Percentiles rank a stretch among this genome's conserved stretches.
These are phyloP conservation scores for Caenorhabditis latens DNA, from an alignment of 1,140 invertebrate genomes.

Conservation along the genomic window DNA sequence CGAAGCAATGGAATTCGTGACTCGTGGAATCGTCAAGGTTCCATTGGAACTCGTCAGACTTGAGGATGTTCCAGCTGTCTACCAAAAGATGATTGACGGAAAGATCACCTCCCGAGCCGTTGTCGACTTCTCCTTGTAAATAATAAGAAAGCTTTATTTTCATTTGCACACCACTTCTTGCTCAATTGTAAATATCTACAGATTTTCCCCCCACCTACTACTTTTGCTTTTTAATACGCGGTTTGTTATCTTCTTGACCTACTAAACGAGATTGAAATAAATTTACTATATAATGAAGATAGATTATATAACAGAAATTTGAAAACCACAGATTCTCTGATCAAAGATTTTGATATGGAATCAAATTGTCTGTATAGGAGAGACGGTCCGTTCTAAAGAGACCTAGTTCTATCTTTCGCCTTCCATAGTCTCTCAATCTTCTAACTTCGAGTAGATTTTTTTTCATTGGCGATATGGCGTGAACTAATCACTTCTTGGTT, in stretches of 20 bases:
- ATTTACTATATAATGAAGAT: neutral
- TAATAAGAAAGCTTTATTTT: neutral
- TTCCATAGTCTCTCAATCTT: no score
- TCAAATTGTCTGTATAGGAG: neutral
- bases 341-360: no score
- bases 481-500: no score
- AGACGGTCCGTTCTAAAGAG: neutral
- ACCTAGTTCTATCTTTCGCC: no score
- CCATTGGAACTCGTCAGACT: conserved; percentile 65
- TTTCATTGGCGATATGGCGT: no score
- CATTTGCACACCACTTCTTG: neutral
- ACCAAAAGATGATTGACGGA: conserved; percentile 63
- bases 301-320: no score
- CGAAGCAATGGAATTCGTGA: conserved; percentile 65
- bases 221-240: neutral
- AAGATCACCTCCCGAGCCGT: conserved; percentile 60
- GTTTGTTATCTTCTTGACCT: conserved; percentile 7
- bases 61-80: conserved; percentile 62
- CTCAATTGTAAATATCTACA: conserved; percentile 36
- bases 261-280: conserved; percentile 19
- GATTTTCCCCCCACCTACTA: neutral
- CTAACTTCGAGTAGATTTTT: no score
- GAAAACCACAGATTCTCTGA: no score
- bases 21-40: conserved; percentile 63
- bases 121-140: conserved; percentile 62